Conservation (phyloP, 2,797 vertebrate species). For the Choloepus didactylus region DNA sequence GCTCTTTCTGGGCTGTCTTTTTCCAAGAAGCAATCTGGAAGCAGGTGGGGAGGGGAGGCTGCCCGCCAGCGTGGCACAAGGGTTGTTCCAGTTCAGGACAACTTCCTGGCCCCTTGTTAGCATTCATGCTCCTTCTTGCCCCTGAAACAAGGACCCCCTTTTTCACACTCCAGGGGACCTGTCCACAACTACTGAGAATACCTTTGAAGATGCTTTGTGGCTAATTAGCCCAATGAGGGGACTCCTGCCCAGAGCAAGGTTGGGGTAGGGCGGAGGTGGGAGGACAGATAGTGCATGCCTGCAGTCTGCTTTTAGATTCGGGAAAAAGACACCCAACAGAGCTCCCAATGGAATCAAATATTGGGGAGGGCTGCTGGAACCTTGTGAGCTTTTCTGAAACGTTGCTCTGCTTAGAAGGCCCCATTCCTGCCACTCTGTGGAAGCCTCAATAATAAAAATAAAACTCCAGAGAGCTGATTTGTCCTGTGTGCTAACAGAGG, state of each 20-base stretch:
- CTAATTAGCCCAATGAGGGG: neutral
- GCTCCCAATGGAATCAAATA: neutral
- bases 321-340: neutral
- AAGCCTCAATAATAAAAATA: slow-evolving; percentile 27
- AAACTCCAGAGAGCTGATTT: slow-evolving; percentile 41
- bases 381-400: neutral
- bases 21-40: neutral
- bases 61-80: neutral
- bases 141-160: neutral
- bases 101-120: fast-evolving
- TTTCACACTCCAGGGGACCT: neutral
- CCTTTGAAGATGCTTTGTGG: neutral
- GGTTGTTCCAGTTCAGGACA: neutral
- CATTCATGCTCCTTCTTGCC: fast-evolving
- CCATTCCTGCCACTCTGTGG: neutral
- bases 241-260: neutral
- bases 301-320: neutral
- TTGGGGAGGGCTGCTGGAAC: neutral
- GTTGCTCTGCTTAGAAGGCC: neutral
- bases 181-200: fast-evolving
- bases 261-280: neutral
- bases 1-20: neutral
- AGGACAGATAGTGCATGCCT: fast-evolving
- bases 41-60: neutral
- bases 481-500: slow-evolving; percentile 31